Base-by-base conservation (phyloP, 2,113 vertebrate species). In the Thunnus thynnus region DNA sequence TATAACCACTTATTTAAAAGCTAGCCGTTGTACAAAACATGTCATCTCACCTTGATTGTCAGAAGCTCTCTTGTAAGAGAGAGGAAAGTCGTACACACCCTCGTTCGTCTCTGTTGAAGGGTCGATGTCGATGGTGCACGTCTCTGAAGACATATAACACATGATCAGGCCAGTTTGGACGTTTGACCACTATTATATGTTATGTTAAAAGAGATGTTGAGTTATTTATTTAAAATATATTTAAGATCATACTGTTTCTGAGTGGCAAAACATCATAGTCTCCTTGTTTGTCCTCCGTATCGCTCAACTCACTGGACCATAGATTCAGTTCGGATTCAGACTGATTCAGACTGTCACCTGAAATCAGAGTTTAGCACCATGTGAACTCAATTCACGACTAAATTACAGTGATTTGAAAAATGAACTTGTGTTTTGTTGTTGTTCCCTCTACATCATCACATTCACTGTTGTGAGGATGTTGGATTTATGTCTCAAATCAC, bases 211-310 rank as follows among this genome's bases (percentile, higher is more conserved):
- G 10, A 32, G 9, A 54, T 5, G 1, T 41, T 41, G 36, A 41
- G 6, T 41, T 3, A 14, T 32, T 0, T 41, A 47, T 36, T 50
- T 22, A 17, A 56, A 30, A 16, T 14, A 46, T 10, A 4, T 27
- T 66, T 17, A 64, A 13, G 9, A 68, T 51, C 63, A 11, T 68
- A 91, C 91, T 32, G 32, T 90, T 90, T 65, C 80, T 84, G 22
- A 14, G 0, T 64, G 93, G 92, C 47, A 94, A 88, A 64, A 93
- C 57, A 4, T 94, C 94, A 22, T 95, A 95, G 76, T 85, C 47
- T 41, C n/a, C 76, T n/a, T 74, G 63, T 44, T 1, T 5, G 60
- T 22, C 30, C 20, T 85, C 76, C 11, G 25, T 47, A 25, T 4
- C 14, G 3, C 30, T 75, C 13, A 30, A 13, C 5, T 5, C 27